Base-by-base conservation (phyloP, 64 coral and sea anemone species). In the Montipora cactus region DNA sequence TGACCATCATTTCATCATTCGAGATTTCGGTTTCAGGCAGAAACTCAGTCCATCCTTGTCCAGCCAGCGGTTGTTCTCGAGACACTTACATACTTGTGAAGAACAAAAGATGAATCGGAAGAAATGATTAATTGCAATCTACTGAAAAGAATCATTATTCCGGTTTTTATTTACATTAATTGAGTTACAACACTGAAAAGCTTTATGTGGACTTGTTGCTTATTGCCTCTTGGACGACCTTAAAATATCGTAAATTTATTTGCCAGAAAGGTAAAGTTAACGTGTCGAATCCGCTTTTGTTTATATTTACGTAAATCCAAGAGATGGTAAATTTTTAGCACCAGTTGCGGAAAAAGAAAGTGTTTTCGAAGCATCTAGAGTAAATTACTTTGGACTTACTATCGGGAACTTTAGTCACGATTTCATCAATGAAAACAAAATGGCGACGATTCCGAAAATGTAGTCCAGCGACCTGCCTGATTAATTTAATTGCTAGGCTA, bases 41-140 rank as follows among this genome's bases (percentile, higher is more conserved):
- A 59, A 66, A 37, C 20, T 18, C 67, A 14, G 46, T 68, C 18
- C 61, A n/a, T 46, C 59, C 61, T 84, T 46, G 49, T 71, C 67
- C 62, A 69, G 82, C 10, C 5, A 70, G 16, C 11, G 49, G 82
- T 70, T 14, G 28, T 71, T 86, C 44, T 71, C 47, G 68, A 71
- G 10, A 86, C 71, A 83, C 81, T 72, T 49, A 71, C 25, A 22
- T 25, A 66, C 80, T 82, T 82, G 18, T 21, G 48, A 47, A 66
- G 18, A 7, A 86, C 82, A 86, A 86, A 51, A 49, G 82, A 51
- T 19, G 45, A 72, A 86, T 5, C 61, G 67, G 82, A 86, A 68
- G 55, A 70, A 86, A 49, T 86, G 82, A 86, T 86, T 86, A 72
- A 86, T 86, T 71, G n/a, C 82, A 47, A 71, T 86, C 82, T 47